A percentile compares a stretch with the other conserved stretches of the same genome.
These are phyloP conservation scores for Struthio camelus DNA, from an alignment of 2,113 vertebrate species.

Conservation along the genomic window DNA sequence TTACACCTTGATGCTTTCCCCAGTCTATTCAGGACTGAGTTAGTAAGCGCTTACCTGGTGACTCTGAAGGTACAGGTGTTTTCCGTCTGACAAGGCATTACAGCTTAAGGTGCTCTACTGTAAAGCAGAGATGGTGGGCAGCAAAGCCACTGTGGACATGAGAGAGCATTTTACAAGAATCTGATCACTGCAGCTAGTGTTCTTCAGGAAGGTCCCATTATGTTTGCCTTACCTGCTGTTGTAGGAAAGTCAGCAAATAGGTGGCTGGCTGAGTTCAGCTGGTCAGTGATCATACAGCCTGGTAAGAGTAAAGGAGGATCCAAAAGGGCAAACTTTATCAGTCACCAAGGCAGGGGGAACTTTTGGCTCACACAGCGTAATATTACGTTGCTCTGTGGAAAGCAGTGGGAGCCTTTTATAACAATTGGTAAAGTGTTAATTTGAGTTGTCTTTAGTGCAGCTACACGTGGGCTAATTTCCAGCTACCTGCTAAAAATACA, in stretches of 20 bases:
- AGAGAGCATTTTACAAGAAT: background rate
- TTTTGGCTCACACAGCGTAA: background rate
- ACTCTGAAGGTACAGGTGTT: background rate
- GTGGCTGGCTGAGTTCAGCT: background rate
- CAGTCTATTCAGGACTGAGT: background rate
- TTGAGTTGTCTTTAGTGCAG: background rate
- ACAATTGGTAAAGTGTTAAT: background rate
- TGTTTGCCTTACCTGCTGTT: too few relatives aligned
- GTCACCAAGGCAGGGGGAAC: background rate
- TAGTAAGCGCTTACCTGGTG: background rate
- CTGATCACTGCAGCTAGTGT: background rate
- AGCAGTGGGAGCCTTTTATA: background rate
- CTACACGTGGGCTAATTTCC: background rate
- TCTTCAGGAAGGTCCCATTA: background rate
- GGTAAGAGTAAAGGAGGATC: background rate
- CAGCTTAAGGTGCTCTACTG: background rate
- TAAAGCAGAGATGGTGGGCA: background rate
- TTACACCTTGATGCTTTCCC: background rate
- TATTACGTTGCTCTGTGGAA: background rate
- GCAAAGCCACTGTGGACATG: background rate
- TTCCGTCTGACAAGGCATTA: background rate
- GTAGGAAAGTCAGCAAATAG: too few relatives aligned
- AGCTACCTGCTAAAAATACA: background rate
- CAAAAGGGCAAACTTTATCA: too few relatives aligned
- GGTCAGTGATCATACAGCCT: background rate